Evolutionary conservation across 2,888 invertebrate species (phyloP).

Genomic region (Lasius fuliginosus): DNA sequence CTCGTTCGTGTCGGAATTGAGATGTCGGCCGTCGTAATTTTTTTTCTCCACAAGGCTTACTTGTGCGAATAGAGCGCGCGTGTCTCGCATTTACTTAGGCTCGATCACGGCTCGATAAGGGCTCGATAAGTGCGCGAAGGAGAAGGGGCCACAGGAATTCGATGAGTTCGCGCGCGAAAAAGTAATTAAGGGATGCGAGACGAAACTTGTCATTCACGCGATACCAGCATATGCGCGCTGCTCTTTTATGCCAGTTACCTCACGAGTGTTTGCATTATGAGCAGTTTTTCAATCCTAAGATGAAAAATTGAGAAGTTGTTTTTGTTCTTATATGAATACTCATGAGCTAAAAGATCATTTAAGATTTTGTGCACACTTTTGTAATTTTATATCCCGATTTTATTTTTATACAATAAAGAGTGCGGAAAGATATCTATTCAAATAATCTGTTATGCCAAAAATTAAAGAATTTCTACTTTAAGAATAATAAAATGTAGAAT

Average conservation of each 20-base stretch:
- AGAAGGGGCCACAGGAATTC: slow-evolving; percentile 6
- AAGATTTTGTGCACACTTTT: background rate
- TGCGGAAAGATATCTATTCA: background rate
- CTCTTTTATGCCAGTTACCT: slow-evolving; percentile 2
- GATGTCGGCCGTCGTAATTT: slow-evolving; percentile 65
- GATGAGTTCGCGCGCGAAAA: slow-evolving; percentile 21
- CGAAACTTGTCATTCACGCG: background rate
- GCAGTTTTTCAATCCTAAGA: background rate
- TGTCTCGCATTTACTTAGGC: slow-evolving; percentile 3
- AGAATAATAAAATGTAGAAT: background rate
- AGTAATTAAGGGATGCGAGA: slow-evolving; percentile 56
- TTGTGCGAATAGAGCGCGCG: slow-evolving; percentile 23
- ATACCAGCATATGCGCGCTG: background rate
- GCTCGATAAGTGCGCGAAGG: background rate
- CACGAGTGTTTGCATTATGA: background rate
- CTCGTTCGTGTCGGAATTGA: slow-evolving; percentile 67
- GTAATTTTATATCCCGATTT: slow-evolving; percentile 2
- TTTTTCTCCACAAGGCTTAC: slow-evolving; percentile 44
- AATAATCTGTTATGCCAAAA: background rate
- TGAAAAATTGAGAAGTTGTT: background rate
- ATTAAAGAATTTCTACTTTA: background rate
- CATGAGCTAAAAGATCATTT: background rate
- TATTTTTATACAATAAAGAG: background rate
- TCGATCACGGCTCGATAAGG: too few relatives aligned
- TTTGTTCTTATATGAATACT: background rate